A percentile compares a stretch with the other conserved stretches of the same genome.
These are phyloP conservation scores for Allygus modestus DNA, from an alignment of 2,888 invertebrate genomes.

Conservation along the genomic window DNA sequence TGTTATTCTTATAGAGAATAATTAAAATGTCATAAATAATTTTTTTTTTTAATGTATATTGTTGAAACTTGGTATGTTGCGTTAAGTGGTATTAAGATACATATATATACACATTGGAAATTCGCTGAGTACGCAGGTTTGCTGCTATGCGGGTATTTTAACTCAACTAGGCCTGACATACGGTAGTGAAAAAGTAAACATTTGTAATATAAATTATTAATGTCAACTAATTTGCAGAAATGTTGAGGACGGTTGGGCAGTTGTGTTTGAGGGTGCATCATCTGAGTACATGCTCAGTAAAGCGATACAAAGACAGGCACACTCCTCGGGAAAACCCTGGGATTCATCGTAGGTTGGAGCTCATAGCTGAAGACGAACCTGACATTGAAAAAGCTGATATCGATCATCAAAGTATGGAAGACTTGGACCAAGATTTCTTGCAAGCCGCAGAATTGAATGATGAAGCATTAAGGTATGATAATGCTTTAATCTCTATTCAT, in stretches of 20 bases:
- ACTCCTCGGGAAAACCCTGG: slow-evolving; percentile 58
- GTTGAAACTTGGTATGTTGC: too few relatives aligned
- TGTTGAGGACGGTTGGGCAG: neutral
- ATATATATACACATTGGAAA: too few relatives aligned
- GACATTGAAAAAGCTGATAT: slow-evolving; percentile 73
- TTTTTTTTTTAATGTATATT: too few relatives aligned
- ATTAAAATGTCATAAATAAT: too few relatives aligned
- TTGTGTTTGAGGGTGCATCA: neutral
- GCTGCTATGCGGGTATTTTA: too few relatives aligned
- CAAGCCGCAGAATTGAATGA: slow-evolving; percentile 71
- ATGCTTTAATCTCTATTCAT: neutral
- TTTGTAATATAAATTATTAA: too few relatives aligned
- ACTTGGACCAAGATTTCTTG: slow-evolving; percentile 74
- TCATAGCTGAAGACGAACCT: slow-evolving; percentile 75
- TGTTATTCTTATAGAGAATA: too few relatives aligned
- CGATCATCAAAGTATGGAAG: slow-evolving; percentile 65
- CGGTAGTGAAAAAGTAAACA: too few relatives aligned
- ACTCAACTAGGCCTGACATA: too few relatives aligned
- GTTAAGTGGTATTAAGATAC: too few relatives aligned
- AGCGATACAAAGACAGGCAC: neutral
- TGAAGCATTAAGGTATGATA: slow-evolving; percentile 18
- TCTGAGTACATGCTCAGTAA: neutral
- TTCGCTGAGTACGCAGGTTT: too few relatives aligned
- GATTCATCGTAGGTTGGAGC: slow-evolving; percentile 62
- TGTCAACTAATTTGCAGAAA: neutral